Base-by-base conservation (phyloP, 2,888 invertebrate genomes). In the Eutolmus rufibarbis region DNA sequence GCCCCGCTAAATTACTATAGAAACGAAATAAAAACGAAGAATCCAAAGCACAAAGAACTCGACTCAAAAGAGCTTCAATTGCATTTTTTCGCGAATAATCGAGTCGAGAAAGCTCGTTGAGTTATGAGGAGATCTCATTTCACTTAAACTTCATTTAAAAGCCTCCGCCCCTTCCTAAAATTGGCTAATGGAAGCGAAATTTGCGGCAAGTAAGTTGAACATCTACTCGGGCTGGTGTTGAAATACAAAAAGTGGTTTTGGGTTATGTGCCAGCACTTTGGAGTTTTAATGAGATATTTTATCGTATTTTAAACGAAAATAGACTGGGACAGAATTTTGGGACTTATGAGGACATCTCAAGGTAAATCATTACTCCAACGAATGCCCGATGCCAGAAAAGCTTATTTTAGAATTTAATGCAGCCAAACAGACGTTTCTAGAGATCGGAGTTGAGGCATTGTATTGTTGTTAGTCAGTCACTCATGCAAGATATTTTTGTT, bases 21-120 rank as follows among this genome's bases (percentile, higher is more conserved):
- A 78, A 66, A n/a, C 14, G 19, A 37, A 43, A 40, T 19, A 78
- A 78, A 78, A 78, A 78, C 12, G 28, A 8, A 12, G 66, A 40
- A 8, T 43, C 46, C 46, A 43, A 78, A 78, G 40, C 66, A 66
- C 66, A 66, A 66, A 66, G 66, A 66, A 66, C 28, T 66, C 28
- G 66, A 12, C 66, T 23, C 23, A 19, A 66, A 66, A 78, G 43
- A 40, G 43, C 77, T 34, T 77, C 37, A 78, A 78, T 78, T 78
- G 78, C 78, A 78, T 19, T 78, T 78, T 78, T 66, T 66, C 66
- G 23, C 66, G 23, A 43, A 43, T 78, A 78, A 19, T 12, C 76
- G 78, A 78, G 37, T 9, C 78, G 14, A 40, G 78, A 78, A 78
- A 78, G 78, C 78, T 78, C 43, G 78, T 23, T 40, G 76, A 78